Base-by-base conservation (phyloP, 23 tunicate genomes). In the Diplosoma virens region DNA sequence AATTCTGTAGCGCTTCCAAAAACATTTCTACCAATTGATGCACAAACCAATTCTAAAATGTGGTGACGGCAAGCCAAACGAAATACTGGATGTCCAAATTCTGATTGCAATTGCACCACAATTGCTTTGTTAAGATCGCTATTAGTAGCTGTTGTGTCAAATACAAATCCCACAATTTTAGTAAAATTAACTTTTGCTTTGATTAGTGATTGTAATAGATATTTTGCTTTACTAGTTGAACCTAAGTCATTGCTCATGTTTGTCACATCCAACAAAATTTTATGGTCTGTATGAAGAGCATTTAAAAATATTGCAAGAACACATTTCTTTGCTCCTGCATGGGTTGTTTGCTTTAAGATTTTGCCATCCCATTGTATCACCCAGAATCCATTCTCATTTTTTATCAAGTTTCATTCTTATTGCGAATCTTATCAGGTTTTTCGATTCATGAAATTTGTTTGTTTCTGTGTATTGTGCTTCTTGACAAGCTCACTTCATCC, bases 61-160 rank as follows among this genome's bases (percentile, higher is more conserved):
- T 55, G 63, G 20, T 55, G 24, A 55, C 63, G 24, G 20, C 63
- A 55, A 55, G 63, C 63, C 63, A 55, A 14, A 4, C 20, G 63
- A 55, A 55, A 55, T 14, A 55, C 24, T 55, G 63, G 63, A 20
- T 55, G 63, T 16, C 20, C 25, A 4, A 55, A 55, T 14, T 22
- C 63, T 55, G 21, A 22, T 55, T 55, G 63, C 63, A 55, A 22
- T 55, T 55, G 63, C 24, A 55, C 63, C 24, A 55, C 63, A 14
- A 55, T 25, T 11, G 25, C 63, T 55, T 55, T 55, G 24, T 55
- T 55, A 14, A 20, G 20, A 20, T 20, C 63, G 24, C 63, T 55
- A 25, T 55, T 55, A 14, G 63, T 55, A 14, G 63, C 63, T 55
- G 63, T 55, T 4, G 63, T 20, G 20, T 11, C 63, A 55, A 55